phyloP scores from a whole-genome alignment of 2,113 vertebrate genomes.

The Piprites chloris region DNA sequence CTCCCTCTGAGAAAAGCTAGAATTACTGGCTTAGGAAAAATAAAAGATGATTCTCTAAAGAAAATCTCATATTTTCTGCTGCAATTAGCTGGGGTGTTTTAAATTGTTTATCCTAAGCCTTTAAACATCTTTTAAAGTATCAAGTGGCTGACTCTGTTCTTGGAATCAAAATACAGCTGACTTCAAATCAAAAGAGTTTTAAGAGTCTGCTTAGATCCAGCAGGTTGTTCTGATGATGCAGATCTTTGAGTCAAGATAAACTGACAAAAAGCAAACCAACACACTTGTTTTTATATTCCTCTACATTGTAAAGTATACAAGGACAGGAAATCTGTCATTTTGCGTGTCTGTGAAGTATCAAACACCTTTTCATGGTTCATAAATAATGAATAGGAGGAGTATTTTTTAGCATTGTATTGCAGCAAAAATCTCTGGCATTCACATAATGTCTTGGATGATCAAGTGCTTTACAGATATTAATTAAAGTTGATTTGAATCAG shows the following conservation, averaged over 20 bases:
- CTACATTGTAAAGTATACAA: background rate
- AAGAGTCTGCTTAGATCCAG: background rate
- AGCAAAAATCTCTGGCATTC: background rate
- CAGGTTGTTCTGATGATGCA: background rate
- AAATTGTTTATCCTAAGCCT: constrained; percentile 30
- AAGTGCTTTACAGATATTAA: constrained; percentile 15
- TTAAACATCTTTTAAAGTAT: background rate
- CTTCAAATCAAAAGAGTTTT: background rate
- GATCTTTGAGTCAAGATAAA: background rate
- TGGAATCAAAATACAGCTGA: background rate
- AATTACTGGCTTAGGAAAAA: constrained; percentile 1
- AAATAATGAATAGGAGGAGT: background rate
- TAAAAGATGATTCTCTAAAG: constrained; percentile 13
- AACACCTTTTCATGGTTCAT: background rate
- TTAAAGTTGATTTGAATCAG: constrained; percentile 11
- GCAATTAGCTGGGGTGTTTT: background rate
- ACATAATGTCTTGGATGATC: background rate
- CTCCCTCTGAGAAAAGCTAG: background rate
- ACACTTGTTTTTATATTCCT: background rate
- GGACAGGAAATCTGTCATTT: background rate
- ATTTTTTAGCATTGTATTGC: background rate
- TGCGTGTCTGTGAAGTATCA: background rate
- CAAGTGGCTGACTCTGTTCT: background rate
- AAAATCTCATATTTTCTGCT: constrained; percentile 21
- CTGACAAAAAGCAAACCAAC: background rate